Conservation (phyloP, 2,888 invertebrate species). For the Stenchaetothrips biformis region DNA sequence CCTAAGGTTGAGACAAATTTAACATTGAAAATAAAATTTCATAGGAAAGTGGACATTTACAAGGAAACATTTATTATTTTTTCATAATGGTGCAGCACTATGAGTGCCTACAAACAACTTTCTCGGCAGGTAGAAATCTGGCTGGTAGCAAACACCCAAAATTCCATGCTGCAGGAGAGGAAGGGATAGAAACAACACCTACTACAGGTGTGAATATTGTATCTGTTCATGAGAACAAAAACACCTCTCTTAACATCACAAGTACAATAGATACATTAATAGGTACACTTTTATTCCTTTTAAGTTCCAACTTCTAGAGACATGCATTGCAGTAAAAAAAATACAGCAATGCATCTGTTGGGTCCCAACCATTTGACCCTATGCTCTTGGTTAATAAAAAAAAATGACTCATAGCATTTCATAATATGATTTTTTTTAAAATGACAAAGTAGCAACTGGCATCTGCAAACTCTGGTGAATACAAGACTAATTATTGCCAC, state of each 20-base stretch:
- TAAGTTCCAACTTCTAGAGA: background rate
- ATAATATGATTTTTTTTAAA: background rate
- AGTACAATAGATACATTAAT: constrained; percentile 2
- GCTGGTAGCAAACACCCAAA: background rate
- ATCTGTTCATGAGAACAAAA: constrained; percentile 20
- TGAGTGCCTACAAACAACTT: background rate
- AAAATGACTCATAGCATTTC: constrained; percentile 10
- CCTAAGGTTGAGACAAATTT: background rate
- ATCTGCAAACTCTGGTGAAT: constrained; percentile 13
- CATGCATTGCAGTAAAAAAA: background rate
- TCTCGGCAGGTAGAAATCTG: background rate
- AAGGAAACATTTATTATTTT: background rate
- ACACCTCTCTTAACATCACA: constrained; percentile 11
- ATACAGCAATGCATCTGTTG: background rate
- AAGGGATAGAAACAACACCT: background rate
- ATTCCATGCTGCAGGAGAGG: background rate
- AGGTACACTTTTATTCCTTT: constrained; percentile 10
- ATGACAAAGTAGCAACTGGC: constrained; percentile 12
- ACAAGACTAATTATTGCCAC: background rate
- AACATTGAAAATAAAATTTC: background rate
- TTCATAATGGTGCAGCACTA: background rate
- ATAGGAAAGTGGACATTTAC: background rate
- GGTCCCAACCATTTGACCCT: background rate
- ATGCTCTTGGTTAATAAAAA: background rate
- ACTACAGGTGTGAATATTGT: constrained; percentile 2